phyloP scores from a whole-genome alignment of 2,797 vertebrate species.

The Lates japonicus region DNA sequence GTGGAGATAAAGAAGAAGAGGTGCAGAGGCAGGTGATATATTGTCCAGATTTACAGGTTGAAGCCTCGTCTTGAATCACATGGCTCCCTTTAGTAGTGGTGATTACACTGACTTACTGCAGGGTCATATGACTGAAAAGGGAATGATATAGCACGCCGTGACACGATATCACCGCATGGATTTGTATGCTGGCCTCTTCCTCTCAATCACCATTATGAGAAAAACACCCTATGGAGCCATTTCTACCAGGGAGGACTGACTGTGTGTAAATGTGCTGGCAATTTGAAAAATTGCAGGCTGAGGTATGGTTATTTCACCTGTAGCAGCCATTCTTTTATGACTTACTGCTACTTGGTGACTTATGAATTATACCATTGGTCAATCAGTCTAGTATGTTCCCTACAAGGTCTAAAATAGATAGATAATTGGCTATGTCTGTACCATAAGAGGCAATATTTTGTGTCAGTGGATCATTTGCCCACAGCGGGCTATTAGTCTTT shows the following conservation, averaged over 20 bases:
- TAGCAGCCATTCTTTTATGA: constrained; percentile 14
- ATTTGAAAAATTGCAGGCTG: background rate
- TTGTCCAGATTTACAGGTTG: constrained; percentile 53
- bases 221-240: background rate
- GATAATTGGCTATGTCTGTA: constrained; percentile 33
- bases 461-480: constrained; percentile 45
- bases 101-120: constrained; percentile 59
- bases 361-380: background rate
- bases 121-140: constrained; percentile 45
- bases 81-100: constrained; percentile 55
- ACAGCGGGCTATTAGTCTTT: constrained; percentile 49
- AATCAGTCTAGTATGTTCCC: background rate
- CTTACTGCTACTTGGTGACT: background rate
- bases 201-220: too few species aligned
- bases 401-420: constrained; percentile 15
- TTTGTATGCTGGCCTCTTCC: constrained; percentile 14
- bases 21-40: constrained; percentile 53
- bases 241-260: background rate
- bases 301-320: constrained; percentile 18
- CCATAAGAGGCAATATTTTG: constrained; percentile 29
- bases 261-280: background rate
- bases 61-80: constrained; percentile 71
- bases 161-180: constrained; percentile 38
- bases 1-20: constrained; percentile 44
- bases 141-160: constrained; percentile 20